Conservation (phyloP, 1,140 invertebrate species). For the Neelides sp. region DNA sequence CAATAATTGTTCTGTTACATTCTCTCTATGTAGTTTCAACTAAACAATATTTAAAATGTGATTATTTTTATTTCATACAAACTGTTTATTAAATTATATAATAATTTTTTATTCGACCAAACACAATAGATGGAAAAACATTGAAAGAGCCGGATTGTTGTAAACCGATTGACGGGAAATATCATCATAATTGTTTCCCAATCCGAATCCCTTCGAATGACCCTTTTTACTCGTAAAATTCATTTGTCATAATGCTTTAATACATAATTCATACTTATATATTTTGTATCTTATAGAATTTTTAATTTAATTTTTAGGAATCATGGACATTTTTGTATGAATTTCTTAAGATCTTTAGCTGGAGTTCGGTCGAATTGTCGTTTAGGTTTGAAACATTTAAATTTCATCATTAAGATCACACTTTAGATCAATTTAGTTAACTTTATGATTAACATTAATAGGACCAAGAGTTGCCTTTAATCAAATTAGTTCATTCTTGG, state of each 20-base stretch:
- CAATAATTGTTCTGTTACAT: no score
- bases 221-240: conserved; percentile 37
- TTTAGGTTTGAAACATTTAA: conserved; percentile 36
- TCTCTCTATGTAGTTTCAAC: conserved; percentile 17
- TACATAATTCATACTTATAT: no score
- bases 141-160: conserved; percentile 39
- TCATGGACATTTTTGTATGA: conserved; percentile 42
- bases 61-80: not conserved
- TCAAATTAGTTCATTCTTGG: conserved; percentile 40
- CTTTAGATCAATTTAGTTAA: not conserved
- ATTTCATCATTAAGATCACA: not conserved
- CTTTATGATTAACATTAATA: conserved; percentile 29
- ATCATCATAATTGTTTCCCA: conserved; percentile 41
- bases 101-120: not conserved
- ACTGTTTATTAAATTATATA: not conserved
- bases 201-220: conserved; percentile 41
- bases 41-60: conserved; percentile 12
- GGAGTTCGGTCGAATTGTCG: conserved; percentile 40
- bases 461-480: conserved; percentile 42
- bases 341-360: conserved; percentile 40
- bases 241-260: no score
- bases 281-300: no score
- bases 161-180: conserved; percentile 21
- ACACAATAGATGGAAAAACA: conserved; percentile 34
- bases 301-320: conserved; percentile 26